Base-by-base conservation (phyloP, 64 coral and sea anemone species). In the Cladopsammia gracilis region DNA sequence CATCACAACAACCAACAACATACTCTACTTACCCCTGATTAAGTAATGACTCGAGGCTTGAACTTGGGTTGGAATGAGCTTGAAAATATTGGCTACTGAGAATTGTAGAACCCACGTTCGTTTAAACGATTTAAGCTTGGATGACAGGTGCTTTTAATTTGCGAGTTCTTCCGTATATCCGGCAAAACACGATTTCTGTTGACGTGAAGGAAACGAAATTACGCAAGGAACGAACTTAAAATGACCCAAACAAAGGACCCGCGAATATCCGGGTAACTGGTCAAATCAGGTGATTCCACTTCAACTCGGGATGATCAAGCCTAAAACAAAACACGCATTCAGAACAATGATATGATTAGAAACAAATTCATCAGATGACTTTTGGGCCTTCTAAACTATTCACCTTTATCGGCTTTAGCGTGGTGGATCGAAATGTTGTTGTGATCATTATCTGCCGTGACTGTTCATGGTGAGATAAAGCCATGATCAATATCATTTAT, bases 401-500 rank as follows among this genome's bases (percentile, higher is more conserved):
- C 44, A 46, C 45, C 44, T 19, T 4, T 15, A 84, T 5, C 62
- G 43, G 47, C 9, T 8, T 20, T 24, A 67, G 42, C 23, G 77
- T 79, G 10, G 10, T 34, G 18, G 44, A 22, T 83, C 79, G 5
- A 61, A 83, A 83, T n/a, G 18, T 12, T 47, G 47, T 11, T 47
- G 47, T 11, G 80, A 67, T 68, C 19, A 11, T 51, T 67, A 49
- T 67, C 80, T 84, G 60, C 46, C 80, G 62, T 67, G 62, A 67
- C 13, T 84, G 19, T 67, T 19, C 19, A 67, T 66, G 18, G 43
- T 14, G 61, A 54, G 75, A 54, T 43, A 62, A 84, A 84, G 20
- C 20, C 72, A 75, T 20, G 62, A 68, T 50, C 58, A 84, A 84
- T 84, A 84, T 84, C 47, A 43, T 25, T 84, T 67, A 79, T 59